A percentile compares a stretch with the other conserved stretches of the same genome.
Conservation (phyloP, 2,888 invertebrate genomes). For the Baronia brevicornis region DNA sequence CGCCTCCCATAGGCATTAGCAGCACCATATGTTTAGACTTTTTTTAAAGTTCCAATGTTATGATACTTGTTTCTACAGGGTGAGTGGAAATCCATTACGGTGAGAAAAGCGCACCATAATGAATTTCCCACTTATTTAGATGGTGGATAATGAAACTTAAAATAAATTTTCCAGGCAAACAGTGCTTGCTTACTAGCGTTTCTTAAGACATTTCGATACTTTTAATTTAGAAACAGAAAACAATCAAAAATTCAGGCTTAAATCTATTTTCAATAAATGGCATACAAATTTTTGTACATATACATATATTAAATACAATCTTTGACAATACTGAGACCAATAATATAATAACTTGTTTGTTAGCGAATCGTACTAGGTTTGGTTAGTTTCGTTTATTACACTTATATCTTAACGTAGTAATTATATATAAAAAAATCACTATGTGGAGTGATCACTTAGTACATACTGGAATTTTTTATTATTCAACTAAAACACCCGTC, state of each 20-base stretch:
- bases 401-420: constrained; percentile 46
- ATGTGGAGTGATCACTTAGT: constrained; percentile 26
- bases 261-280: constrained; percentile 22
- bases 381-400: constrained; percentile 56
- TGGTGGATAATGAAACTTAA: too few relatives aligned
- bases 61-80: too few relatives aligned
- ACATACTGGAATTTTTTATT: constrained; percentile 11
- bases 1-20: too few relatives aligned
- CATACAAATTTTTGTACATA: constrained; percentile 24
- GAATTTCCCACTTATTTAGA: too few relatives aligned
- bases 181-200: too few relatives aligned
- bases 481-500: too few relatives aligned
- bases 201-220: too few relatives aligned
- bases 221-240: background rate
- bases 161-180: too few relatives aligned
- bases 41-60: too few relatives aligned
- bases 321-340: constrained; percentile 72
- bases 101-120: too few relatives aligned
- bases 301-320: constrained; percentile 44
- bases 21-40: too few relatives aligned
- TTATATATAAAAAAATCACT: constrained; percentile 54
- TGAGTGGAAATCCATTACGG: too few relatives aligned
- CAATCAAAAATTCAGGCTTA: constrained; percentile 2
- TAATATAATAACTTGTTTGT: constrained; percentile 41
- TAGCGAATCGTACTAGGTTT: constrained; percentile 52